phyloP scores from a whole-genome alignment of 2,113 vertebrate genomes.

The Lophochroa leadbeateri region DNA sequence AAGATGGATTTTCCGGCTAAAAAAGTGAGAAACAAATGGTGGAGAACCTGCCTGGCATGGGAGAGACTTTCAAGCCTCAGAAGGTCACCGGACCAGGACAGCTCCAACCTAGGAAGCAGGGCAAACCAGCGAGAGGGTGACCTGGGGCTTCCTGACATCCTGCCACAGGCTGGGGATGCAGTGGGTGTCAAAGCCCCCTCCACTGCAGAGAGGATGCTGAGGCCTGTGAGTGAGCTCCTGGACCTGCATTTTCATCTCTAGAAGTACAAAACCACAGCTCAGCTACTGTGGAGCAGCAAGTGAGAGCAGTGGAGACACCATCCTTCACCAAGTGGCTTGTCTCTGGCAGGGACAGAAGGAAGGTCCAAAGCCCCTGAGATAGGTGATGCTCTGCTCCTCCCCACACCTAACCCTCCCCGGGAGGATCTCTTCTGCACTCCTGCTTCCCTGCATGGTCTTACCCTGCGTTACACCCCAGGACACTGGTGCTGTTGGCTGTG shows the following conservation, averaged over 20 bases:
- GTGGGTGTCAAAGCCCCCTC: neutral
- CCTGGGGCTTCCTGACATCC: neutral
- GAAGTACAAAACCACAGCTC: neutral
- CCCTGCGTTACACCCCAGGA: rapidly evolving
- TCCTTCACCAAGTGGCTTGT: neutral
- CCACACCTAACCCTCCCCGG: rapidly evolving
- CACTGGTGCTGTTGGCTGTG: rapidly evolving
- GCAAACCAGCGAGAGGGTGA: neutral
- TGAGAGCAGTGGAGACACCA: neutral
- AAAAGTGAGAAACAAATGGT: neutral
- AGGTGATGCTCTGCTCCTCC: neutral
- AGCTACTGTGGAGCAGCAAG: neutral
- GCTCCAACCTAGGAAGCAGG: neutral
- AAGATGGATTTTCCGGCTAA: neutral
- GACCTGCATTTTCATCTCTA: neutral
- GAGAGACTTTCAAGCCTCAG: neutral
- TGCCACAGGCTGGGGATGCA: neutral
- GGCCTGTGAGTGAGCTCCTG: neutral
- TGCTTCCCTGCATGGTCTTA: neutral
- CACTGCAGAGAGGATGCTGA: neutral
- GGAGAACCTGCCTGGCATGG: neutral
- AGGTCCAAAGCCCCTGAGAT: too few relatives aligned
- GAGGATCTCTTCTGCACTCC: neutral
- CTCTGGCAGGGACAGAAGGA: neutral
- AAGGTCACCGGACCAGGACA: neutral